Base-by-base conservation (phyloP, 2,113 vertebrate genomes). In the Saccopteryx leptura region DNA sequence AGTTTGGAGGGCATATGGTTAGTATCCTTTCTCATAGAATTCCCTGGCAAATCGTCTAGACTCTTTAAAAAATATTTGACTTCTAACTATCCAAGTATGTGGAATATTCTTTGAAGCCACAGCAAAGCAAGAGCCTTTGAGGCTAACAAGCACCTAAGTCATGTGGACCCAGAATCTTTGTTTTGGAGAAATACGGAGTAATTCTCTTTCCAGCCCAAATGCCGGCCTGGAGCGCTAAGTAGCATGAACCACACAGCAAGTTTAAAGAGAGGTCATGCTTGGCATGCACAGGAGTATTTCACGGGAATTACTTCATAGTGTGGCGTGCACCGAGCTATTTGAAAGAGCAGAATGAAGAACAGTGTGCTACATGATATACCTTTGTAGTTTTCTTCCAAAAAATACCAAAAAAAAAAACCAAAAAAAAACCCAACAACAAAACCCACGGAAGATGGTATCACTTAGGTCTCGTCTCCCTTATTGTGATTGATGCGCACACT, bases 401-500 rank as follows among this genome's bases (percentile, higher is more conserved):
- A 69, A 97, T 92, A 96, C 39, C 39, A 39, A 39, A 39, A 39
- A 39, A 39, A 39, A 39, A 39, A n/a, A n/a, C n/a, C n/a, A n/a
- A 39, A 39, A 39, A 39, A 39, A 39, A 39, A 39, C 2, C 39
- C 39, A 39, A 39, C 39, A 39, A 39, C 39, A 39, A 39, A 39
- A 39, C 39, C 39, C 39, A 95, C 63, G 79, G 91, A 93, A 82
- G 78, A n/a, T 88, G 75, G 86, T 76, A 75, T 96, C 91, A 88
- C 93, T 97, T 95, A 88, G 24, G 82, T 96, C 19, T 60, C 28
- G 46, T 97, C 86, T 96, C 79, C 94, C 94, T 98, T 98, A 97
- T 97, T 92, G 78, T 98, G 98, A 98, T 79, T 96, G 97, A 98
- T 98, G 95, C 61, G 82, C 98, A 94, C 94, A 92, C 92, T 98